A percentile compares a stretch with the other conserved stretches of the same genome.
phyloP scores from a whole-genome alignment of 2,888 invertebrate genomes.

The Lamellibrachia columna region DNA sequence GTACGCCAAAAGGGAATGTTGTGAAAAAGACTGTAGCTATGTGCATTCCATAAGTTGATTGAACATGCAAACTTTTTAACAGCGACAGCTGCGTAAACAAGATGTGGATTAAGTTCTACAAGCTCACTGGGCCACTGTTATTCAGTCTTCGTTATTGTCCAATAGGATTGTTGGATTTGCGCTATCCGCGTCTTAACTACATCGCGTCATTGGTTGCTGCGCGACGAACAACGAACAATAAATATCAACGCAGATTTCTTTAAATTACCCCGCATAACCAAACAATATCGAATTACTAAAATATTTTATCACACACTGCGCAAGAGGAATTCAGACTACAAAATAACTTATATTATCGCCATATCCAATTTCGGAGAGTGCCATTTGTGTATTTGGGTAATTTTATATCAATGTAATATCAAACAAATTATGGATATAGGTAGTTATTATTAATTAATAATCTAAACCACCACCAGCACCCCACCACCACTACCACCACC shows the following conservation, averaged over 20 bases:
- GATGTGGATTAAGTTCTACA: not conserved
- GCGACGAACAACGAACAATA: not conserved
- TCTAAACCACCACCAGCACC: no score
- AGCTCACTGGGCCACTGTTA: not conserved
- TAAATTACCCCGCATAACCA: not conserved
- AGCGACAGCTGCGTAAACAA: not conserved
- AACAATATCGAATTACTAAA: not conserved
- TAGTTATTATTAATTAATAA: no score
- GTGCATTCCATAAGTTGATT: not conserved
- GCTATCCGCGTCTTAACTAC: no score
- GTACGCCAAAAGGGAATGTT: not conserved
- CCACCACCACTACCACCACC: no score
- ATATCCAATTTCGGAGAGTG: no score
- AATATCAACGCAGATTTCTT: not conserved
- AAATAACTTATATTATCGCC: no score
- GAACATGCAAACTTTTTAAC: not conserved
- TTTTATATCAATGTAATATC: no score
- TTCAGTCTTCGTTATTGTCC: not conserved
- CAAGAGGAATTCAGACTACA: not conserved
- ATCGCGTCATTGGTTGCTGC: not conserved
- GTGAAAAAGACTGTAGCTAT: not conserved
- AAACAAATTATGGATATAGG: no score
- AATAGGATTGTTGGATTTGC: not conserved
- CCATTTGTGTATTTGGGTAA: no score
- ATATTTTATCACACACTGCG: not conserved